Evolutionary conservation across 2,797 vertebrate species (phyloP), one percentile per base, ranked within the genome.

Genomic region (Rhyacichthys aspro): DNA sequence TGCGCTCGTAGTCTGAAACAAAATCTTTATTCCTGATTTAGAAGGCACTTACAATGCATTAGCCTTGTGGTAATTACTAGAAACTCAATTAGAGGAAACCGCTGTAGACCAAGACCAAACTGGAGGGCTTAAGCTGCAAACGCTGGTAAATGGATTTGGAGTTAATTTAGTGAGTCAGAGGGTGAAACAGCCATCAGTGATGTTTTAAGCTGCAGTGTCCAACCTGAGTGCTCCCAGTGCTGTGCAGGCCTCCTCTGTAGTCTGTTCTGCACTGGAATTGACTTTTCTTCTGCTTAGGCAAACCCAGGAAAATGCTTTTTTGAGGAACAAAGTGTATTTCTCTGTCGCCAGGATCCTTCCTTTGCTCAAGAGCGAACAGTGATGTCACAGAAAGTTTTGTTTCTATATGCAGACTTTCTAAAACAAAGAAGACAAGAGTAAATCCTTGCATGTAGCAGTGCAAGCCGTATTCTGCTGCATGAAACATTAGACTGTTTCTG

Each of bases 11-110:
- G 85, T 70, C 72, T 79, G 88, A 88, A 86, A 80, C 73, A 86
- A 90, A 91, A 90, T 92, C 89, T 87, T 91, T 91, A 91, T 70
- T 76, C 76, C 82, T 89, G 89, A 92, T 92, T 93, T 91, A 90
- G 77, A 88, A 84, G 87, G 76, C 86, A 73, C 89, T 92, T 90
- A 89, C 86, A 87, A 90, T 89, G 88, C 90, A 91, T 92, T 91
- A 91, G 86, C 85, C 79, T 77, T 74, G 75, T 81, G 88, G 86
- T 91, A 93, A 92, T 91, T 91, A 91, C 88, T 85, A 88, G 83
- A 91, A 92, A 91, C 90, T 91, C 86, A 89, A 92, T 92, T 92
- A 91, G 79, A 80, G 87, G 81, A 89, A 91, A 86, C 81, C 78
- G 78, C 86, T 82, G 79, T 89, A 90, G 87, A 88, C 80, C 77